Base-by-base conservation (phyloP, 2,113 vertebrate genomes). In the Ellobius talpinus region DNA sequence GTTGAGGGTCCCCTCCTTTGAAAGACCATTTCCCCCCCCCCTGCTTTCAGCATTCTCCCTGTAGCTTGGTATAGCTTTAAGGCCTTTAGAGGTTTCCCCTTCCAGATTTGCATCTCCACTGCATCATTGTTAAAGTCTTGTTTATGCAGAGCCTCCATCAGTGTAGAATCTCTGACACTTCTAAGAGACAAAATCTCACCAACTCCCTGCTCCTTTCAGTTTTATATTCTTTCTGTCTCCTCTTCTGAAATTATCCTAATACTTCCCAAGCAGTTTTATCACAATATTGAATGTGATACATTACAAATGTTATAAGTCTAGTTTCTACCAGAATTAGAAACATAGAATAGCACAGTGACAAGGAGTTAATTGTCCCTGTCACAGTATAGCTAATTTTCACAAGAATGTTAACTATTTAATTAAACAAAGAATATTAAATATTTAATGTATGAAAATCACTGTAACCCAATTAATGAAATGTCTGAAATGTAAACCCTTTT, bases 391-490 rank as follows among this genome's bases (percentile, higher is more conserved):
- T 84, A 17, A 81, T 88, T 21, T 86, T 86, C 17, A 23, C 65
- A 88, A 92, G 39, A n/a, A 6, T 90, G 19, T 33, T 93, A 14
- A 58, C 19, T 77, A 9, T 7, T 76, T 61, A 87, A 84, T 78
- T 82, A 65, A 58, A 36, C 16, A 92, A 79, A 79, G 16, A 90
- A 31, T 72, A 82, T 79, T 77, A 39, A 89, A 85, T 87, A 29
- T 24, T 93, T 87, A 81, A 36, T 88, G n/a, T 55, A 93, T 52
- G 55, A 92, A 92, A 93, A 90, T 5, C 17, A 55, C 92, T 79
- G 0, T 68, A 93, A 74, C 14, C 1, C 31, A 73, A 88, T 91
- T 89, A 84, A 90, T 72, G 14, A 66, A 92, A 68, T 55, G 55
- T 4, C 10, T 86, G 2, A 70, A 89, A 65, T 39, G 77, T 23